These are phyloP conservation scores for Echinarachnius parma DNA, from an alignment of 53 echinoderm and acorn worm species.

Conservation along the genomic window DNA sequence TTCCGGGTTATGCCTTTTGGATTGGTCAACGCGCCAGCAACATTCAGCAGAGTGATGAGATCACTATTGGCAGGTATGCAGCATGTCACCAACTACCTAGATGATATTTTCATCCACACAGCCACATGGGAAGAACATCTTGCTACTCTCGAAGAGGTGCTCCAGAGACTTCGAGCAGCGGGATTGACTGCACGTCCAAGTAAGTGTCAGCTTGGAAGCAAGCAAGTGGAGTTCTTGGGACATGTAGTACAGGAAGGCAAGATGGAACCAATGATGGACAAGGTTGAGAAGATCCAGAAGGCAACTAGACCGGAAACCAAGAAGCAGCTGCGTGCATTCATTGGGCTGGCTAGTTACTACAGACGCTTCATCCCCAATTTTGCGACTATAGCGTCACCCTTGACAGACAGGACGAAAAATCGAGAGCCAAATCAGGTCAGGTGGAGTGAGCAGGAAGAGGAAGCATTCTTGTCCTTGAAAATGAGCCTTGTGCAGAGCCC, in stretches of 20 bases:
- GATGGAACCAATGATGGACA: constrained; percentile 7
- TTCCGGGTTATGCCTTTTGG: constrained; percentile 60
- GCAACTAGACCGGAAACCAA: constrained; percentile 19
- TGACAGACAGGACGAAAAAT: constrained; percentile 30
- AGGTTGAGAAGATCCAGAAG: not conserved
- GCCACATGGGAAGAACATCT: constrained; percentile 1
- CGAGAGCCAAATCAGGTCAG: constrained; percentile 13
- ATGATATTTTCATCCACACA: constrained; percentile 11
- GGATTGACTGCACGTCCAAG: constrained; percentile 7
- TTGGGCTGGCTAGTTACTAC: constrained; percentile 39
- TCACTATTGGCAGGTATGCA: not conserved
- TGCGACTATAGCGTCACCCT: constrained; percentile 26
- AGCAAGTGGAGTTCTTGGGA: constrained; percentile 4
- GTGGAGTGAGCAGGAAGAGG: constrained; percentile 23
- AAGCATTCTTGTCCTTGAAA: not conserved
- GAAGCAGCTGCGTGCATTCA: constrained; percentile 32
- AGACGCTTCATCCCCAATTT: constrained; percentile 33
- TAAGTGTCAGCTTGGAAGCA: constrained; percentile 9
- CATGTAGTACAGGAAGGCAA: constrained; percentile 1
- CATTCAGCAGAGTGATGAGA: constrained; percentile 49
- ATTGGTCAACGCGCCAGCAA: constrained; percentile 57
- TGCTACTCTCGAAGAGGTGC: not conserved
- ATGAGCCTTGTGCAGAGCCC: not conserved
- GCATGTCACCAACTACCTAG: not conserved
- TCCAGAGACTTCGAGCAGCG: not conserved